Conservation (phyloP, 1,140 invertebrate species). For the Copidosoma floridanum region DNA sequence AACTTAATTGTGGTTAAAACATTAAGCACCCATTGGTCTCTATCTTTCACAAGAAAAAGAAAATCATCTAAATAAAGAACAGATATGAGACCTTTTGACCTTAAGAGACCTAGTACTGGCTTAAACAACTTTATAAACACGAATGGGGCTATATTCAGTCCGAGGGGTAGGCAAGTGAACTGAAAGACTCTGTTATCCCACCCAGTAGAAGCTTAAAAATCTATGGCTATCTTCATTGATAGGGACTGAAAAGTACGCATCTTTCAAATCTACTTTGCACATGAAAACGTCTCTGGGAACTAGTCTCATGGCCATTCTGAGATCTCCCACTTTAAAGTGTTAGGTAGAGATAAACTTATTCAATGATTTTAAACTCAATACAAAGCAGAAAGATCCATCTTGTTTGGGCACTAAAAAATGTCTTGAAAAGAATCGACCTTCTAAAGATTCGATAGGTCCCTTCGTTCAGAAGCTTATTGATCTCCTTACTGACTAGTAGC, state of each 20-base stretch:
- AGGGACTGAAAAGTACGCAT: constrained; percentile 16
- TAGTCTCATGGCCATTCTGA: constrained; percentile 17
- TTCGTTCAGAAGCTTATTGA: too few relatives aligned
- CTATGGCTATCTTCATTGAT: background rate
- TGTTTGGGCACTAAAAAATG: constrained; percentile 18
- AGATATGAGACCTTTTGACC: background rate
- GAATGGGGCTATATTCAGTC: background rate
- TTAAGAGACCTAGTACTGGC: background rate
- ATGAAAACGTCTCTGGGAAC: constrained; percentile 15
- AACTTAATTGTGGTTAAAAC: background rate
- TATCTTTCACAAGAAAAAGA: background rate
- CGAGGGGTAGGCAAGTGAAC: background rate
- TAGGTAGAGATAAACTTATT: constrained; percentile 16
- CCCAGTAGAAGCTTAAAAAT: constrained; percentile 22
- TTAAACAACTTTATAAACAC: background rate
- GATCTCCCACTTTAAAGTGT: constrained; percentile 28
- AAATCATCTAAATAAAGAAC: background rate
- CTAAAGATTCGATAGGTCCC: too few relatives aligned
- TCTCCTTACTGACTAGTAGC: too few relatives aligned
- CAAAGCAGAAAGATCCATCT: constrained; percentile 16
- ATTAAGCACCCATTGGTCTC: background rate
- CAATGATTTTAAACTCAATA: constrained; percentile 17
- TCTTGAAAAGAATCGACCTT: constrained; percentile 17
- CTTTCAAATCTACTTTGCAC: constrained; percentile 13
- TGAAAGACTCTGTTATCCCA: background rate